These are phyloP conservation scores for Cettia cetti DNA, from an alignment of 2,113 vertebrate species.

Conservation along the genomic window DNA sequence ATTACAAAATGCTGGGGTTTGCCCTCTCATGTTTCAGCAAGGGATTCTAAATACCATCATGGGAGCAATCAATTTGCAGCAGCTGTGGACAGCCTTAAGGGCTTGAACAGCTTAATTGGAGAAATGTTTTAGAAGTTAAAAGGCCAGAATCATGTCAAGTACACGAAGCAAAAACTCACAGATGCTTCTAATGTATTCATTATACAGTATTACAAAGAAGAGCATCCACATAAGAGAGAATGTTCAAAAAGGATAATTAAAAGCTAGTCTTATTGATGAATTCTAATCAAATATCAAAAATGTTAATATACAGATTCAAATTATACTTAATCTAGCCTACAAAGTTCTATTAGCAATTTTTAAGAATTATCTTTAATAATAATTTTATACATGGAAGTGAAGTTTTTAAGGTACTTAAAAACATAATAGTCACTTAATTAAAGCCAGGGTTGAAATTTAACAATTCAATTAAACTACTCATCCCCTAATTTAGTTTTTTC, in stretches of 20 bases:
- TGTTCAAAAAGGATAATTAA: not conserved
- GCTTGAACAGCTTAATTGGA: conserved; percentile 60
- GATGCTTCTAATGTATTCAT: conserved; percentile 27
- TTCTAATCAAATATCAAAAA: not conserved
- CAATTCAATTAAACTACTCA: not conserved
- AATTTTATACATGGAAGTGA: not conserved
- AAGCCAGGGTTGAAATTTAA: not conserved
- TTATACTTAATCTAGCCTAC: not conserved
- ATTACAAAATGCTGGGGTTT: not conserved
- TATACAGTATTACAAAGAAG: not conserved
- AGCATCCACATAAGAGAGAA: not conserved
- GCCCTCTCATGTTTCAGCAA: conserved; percentile 24
- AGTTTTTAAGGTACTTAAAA: not conserved
- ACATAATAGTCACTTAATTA: not conserved
- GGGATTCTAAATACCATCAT: conserved; percentile 32
- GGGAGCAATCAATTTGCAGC: conserved; percentile 56
- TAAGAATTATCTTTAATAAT: not conserved
- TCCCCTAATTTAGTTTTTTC: not conserved
- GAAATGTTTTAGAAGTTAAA: conserved; percentile 63
- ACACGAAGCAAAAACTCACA: conserved; percentile 30
- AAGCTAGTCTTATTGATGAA: not conserved
- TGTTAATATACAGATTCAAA: not conserved
- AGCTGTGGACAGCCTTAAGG: conserved; percentile 55
- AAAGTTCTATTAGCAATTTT: not conserved
- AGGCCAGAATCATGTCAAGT: conserved; percentile 60